A percentile compares a stretch with the other conserved stretches of the same genome.
These are phyloP conservation scores for Corythoichthys haematopterus DNA, from an alignment of 2,113 vertebrate genomes.

Conservation along the genomic window DNA sequence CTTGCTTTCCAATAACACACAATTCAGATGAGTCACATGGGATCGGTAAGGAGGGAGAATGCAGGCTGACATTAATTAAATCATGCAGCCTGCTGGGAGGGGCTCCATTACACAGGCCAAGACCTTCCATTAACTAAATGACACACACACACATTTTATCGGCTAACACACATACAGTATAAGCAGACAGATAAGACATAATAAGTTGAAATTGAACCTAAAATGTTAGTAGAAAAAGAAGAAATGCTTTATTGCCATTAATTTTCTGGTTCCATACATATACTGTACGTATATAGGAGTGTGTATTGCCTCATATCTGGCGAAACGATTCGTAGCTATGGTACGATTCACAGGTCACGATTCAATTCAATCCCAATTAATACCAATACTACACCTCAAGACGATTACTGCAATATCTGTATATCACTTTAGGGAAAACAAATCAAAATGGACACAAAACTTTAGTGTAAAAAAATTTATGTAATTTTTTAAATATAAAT, in stretches of 20 bases:
- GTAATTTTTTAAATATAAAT: too few relatives aligned
- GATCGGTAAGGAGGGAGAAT: slow-evolving; percentile 18
- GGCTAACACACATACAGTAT: not conserved
- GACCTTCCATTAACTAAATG: slow-evolving; percentile 65
- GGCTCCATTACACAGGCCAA: slow-evolving; percentile 59
- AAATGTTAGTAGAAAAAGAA: not conserved
- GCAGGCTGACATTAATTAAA: slow-evolving; percentile 63
- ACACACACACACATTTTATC: slow-evolving; percentile 23
- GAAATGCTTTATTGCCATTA: not conserved
- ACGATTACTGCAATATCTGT: too few relatives aligned
- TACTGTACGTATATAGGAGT: too few relatives aligned
- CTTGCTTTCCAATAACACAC: slow-evolving; percentile 13
- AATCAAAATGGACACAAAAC: too few relatives aligned
- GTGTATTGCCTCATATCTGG: too few relatives aligned
- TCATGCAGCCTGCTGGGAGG: slow-evolving; percentile 53
- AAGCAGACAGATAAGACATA: not conserved
- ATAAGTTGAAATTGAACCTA: not conserved
- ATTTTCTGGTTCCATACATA: not conserved
- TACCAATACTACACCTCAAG: too few relatives aligned
- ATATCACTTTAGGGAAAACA: too few relatives aligned
- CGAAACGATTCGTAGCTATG: too few relatives aligned
- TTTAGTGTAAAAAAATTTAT: too few relatives aligned
- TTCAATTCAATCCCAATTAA: too few relatives aligned
- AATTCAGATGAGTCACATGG: slow-evolving; percentile 39
- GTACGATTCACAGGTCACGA: too few relatives aligned